These are phyloP conservation scores for Silurus meridionalis DNA, from an alignment of 2,113 vertebrate genomes.

Conservation along the genomic window DNA sequence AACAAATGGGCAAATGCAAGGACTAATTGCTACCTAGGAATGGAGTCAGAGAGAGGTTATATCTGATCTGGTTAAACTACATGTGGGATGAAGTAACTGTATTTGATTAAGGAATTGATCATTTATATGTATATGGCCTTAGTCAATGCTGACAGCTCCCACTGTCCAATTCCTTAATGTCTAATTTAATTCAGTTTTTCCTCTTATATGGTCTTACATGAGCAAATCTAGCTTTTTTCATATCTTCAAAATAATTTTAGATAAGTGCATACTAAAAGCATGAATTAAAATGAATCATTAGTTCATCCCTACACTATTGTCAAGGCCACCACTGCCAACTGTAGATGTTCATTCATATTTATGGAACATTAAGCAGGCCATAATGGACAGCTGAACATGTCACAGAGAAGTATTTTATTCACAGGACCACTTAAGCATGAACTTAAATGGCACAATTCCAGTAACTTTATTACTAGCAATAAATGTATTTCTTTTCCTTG, in stretches of 20 bases:
- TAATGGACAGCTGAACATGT: neutral
- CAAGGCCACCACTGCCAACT: neutral
- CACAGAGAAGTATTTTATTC: neutral
- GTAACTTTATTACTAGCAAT: constrained; percentile 26
- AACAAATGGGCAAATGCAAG: constrained; percentile 10
- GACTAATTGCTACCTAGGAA: constrained; percentile 8
- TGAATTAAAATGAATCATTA: neutral
- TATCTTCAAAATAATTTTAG: neutral
- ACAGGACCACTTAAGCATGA: neutral
- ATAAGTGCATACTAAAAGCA: neutral
- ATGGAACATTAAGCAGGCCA: neutral
- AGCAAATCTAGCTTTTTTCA: neutral
- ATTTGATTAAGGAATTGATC: neutral
- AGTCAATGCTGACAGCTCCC: neutral
- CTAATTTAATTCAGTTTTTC: neutral
- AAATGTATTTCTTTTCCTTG: neutral
- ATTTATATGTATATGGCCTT: neutral
- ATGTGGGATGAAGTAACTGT: constrained; percentile 10
- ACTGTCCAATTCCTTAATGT: neutral
- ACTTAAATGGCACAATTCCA: neutral
- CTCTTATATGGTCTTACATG: neutral
- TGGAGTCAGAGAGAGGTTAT: constrained; percentile 28
- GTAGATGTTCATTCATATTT: neutral
- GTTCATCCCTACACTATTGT: neutral
- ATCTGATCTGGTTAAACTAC: constrained; percentile 24